Evolutionary conservation across 2,797 vertebrate genomes (phyloP), one percentile per base, ranked within the genome.

Genomic region (Pangasius macronema): DNA sequence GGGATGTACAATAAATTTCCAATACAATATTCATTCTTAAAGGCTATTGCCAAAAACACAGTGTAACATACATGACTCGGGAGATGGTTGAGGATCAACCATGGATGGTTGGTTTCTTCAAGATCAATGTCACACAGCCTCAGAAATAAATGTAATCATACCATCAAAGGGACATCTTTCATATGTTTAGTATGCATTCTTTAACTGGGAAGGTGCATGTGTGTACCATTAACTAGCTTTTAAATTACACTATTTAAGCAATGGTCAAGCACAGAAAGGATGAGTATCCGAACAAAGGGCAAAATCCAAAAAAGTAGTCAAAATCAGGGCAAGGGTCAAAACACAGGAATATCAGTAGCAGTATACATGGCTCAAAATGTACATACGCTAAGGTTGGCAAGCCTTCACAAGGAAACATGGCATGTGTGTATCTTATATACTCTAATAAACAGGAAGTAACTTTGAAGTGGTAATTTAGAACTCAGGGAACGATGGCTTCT

Each of bases 261-360:
- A 5, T 67, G n/a, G 81, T 20, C 39, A 82, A 65, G 36, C 13
- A 27, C 3, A 16, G 57, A 27, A 42, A 81, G 3, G 13, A 42
- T 42, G 11, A 81, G 1, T 61, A 61, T 39, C 11, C 24, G 33
- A 59, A 80, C 13, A 63, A 57, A 79, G 18, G 7, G 7, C 27
- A 77, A 77, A 51, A 53, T 76, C 27, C 49, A 55, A 46, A 42
- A 46, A 61, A 27, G 80, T 22, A 65, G 7, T 13, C 9, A 82
- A 65, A 10, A 83, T 83, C 24, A 27, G n/a, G 18, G 4, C n/a
- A 67, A 67, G 42, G 59, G 42, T 51, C n/a, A 61, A 61, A n/a
- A 63, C 13, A 82, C 79, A 67, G 63, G 46, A 53, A 68, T 51
- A 68, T 5, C 63, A 68, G 63, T 83, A 53, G 65, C 30, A 83